A percentile compares a stretch with the other conserved stretches of the same genome.
phyloP scores from a whole-genome alignment of 2,113 vertebrate species.

The Crotalus viridis region DNA sequence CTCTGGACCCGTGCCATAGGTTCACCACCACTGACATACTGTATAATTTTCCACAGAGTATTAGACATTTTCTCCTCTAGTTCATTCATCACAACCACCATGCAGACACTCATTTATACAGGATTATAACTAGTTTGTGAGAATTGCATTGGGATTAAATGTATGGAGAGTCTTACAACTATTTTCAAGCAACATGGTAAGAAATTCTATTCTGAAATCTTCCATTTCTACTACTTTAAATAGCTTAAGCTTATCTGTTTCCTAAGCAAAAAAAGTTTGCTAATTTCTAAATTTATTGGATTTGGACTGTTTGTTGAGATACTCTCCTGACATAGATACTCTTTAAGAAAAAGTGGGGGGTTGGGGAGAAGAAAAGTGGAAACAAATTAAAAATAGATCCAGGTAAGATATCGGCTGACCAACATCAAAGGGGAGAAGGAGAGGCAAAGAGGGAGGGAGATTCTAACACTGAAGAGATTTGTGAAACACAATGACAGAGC shows the following conservation, averaged over 20 bases:
- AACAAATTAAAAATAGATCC: background rate
- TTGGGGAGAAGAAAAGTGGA: background rate
- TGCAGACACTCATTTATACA: background rate
- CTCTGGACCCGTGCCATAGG: no score
- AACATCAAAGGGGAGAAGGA: background rate
- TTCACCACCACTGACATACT: no score
- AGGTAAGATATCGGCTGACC: background rate
- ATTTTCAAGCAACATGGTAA: background rate
- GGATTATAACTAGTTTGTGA: background rate
- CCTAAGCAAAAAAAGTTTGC: no score
- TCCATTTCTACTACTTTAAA: background rate
- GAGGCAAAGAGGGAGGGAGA: background rate
- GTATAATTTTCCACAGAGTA: background rate
- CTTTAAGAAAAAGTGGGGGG: background rate
- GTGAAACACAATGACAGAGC: background rate
- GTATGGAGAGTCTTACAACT: background rate
- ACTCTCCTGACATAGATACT: background rate
- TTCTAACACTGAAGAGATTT: background rate
- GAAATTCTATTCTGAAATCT: background rate
- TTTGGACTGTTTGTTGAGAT: background rate
- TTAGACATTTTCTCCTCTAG: background rate
- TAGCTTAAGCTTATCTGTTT: no score
- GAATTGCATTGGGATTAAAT: background rate
- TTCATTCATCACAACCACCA: background rate
- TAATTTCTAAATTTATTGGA: background rate